phyloP scores from a whole-genome alignment of 2,797 vertebrate species.

The Netta rufina region DNA sequence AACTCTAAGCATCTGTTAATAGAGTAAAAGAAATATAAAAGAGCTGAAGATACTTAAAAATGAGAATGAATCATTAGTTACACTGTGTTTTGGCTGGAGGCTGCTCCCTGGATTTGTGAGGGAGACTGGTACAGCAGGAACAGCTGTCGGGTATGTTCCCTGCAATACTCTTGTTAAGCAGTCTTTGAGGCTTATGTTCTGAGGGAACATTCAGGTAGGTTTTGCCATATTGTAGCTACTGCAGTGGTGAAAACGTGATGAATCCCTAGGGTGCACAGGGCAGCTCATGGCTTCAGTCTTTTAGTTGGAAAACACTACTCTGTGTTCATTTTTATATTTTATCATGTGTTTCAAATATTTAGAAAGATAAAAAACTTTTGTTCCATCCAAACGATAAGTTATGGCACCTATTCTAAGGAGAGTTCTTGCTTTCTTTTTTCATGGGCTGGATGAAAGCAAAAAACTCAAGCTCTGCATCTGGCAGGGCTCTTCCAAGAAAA shows the following conservation, averaged over 20 bases:
- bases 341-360: fast-evolving
- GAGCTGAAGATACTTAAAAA: not conserved
- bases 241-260: not conserved
- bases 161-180: not conserved
- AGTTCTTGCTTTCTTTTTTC: not conserved
- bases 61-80: fast-evolving
- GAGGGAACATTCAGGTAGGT: not conserved
- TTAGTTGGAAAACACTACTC: not conserved
- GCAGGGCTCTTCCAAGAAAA: not conserved
- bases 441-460: not conserved
- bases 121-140: not conserved
- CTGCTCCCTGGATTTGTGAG: not conserved
- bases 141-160: not conserved
- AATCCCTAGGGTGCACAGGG: fast-evolving
- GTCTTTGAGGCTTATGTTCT: fast-evolving
- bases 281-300: not conserved
- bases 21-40: not conserved
- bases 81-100: not conserved
- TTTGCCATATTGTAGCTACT: not conserved
- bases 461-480: not conserved
- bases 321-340: fast-evolving
- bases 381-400: not conserved
- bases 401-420: fast-evolving
- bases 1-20: not conserved
- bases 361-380: not conserved